These are phyloP conservation scores for Centruroides vittatus DNA, from an alignment of 1,140 invertebrate species.

Conservation along the genomic window DNA sequence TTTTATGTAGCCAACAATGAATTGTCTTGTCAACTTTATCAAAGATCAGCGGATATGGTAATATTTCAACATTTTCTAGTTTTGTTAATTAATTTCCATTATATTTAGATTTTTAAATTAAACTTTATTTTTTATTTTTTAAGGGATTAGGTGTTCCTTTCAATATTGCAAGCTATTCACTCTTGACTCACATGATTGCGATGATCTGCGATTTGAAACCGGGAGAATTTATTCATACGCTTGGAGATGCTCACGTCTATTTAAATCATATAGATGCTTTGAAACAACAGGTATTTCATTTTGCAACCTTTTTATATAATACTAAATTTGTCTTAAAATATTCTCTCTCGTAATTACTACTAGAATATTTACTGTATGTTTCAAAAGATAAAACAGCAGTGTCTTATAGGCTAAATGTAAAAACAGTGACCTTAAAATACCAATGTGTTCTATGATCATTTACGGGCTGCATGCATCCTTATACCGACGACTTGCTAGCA, in stretches of 20 bases:
- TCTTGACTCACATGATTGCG: constrained; percentile 92
- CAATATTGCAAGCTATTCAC: constrained; percentile 94
- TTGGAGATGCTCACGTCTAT: constrained; percentile 96
- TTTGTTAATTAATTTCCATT: too few species aligned
- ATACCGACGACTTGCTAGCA: too few species aligned
- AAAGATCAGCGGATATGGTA: constrained; percentile 90
- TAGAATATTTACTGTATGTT: neutral
- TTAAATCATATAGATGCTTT: constrained; percentile 78
- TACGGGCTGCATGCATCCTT: too few species aligned
- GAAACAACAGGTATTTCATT: constrained; percentile 48
- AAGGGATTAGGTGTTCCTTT: constrained; percentile 92
- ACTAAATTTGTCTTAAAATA: neutral
- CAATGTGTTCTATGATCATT: too few species aligned
- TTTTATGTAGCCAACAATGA: constrained; percentile 79
- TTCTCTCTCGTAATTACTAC: neutral
- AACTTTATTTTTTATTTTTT: constrained; percentile 7
- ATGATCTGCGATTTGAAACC: constrained; percentile 79
- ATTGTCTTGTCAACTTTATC: constrained; percentile 84
- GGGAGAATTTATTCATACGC: constrained; percentile 89
- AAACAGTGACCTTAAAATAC: too few species aligned
- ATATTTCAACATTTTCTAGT: neutral
- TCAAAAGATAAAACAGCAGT: neutral
- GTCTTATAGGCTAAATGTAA: too few species aligned
- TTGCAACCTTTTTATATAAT: neutral
- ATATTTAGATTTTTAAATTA: neutral